Evolutionary conservation across 2,888 invertebrate genomes (phyloP).

Genomic region (Caradrina clavipalpis): DNA sequence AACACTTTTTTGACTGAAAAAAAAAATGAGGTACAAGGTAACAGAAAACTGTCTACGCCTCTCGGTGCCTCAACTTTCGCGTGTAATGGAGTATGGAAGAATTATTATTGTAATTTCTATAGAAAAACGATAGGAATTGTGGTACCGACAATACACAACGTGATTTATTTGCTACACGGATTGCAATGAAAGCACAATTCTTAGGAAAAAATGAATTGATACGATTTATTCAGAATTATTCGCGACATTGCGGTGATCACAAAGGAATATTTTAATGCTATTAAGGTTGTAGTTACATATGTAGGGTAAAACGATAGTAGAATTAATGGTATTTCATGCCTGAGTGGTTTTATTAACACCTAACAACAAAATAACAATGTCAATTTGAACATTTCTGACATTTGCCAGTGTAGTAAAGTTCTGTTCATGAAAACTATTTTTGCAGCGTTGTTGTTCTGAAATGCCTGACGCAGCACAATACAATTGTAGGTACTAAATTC

Average conservation of each 20-base stretch:
- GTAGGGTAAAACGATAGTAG: too few relatives aligned
- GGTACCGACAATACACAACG: constrained; percentile 60
- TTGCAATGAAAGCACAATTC: constrained; percentile 59
- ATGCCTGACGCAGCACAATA: constrained; percentile 30
- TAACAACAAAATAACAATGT: constrained; percentile 2
- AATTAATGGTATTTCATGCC: not conserved
- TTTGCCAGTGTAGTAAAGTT: not conserved
- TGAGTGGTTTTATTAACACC: not conserved
- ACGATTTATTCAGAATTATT: constrained; percentile 41
- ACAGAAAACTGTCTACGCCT: constrained; percentile 48
- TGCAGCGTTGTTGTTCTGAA: constrained; percentile 29
- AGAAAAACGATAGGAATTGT: constrained; percentile 73
- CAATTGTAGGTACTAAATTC: constrained; percentile 22
- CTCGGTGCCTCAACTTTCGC: constrained; percentile 69
- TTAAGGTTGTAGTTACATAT: not conserved
- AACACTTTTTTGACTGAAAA: constrained; percentile 40
- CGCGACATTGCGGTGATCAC: constrained; percentile 8
- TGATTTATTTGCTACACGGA: constrained; percentile 70
- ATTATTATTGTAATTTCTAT: constrained; percentile 80
- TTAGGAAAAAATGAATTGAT: constrained; percentile 23
- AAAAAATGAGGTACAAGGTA: constrained; percentile 52
- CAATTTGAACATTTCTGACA: constrained; percentile 10
- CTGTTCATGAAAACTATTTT: constrained; percentile 24
- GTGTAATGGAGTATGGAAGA: constrained; percentile 81
- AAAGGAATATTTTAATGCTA: constrained; percentile 9